Base-by-base conservation (phyloP, 2,797 vertebrate genomes). In the Ataeniobius toweri region DNA sequence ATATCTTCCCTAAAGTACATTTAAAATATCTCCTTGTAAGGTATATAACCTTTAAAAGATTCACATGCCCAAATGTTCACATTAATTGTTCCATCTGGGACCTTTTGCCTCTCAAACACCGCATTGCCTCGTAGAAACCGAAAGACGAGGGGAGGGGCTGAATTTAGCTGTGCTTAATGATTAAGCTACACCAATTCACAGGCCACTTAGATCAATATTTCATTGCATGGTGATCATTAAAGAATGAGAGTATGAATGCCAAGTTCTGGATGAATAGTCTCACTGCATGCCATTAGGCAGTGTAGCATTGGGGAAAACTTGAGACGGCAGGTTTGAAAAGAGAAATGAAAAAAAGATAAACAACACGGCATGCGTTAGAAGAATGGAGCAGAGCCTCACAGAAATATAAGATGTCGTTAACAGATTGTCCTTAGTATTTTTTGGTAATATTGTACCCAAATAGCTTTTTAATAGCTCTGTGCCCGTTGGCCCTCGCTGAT, bases 181-280 rank as follows among this genome's bases (percentile, higher is more conserved):
- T 91, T 88, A 86, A 82, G 85, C 81, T 79, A 77, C 82, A 86
- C 82, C 85, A 77, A 71, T 86, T 81, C 71, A 77, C 86, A 73
- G 82, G 80, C 91, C 89, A 89, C 89, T 91, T 89, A 83, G 85
- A 94, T 95, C 89, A 94, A 95, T 95, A 94, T 94, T 94, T 95
- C 77, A 95, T 92, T 59, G 87, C 76, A 78, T 80, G 81, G 74
- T 77, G 78, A 94, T 95, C 85, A 94, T 93, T 95, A 93, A 95
- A 95, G 94, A 89, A 95, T 94, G 91, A 94, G 92, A 85, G 84
- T 84, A 85, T 89, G 90, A 92, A 92, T 89, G 91, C 86, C 87
- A 89, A 79, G 89, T 87, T 88, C 63, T 82, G 85, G 84, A 86
- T 92, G 91, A 93, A 94, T 90, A 93, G 92, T 91, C 84, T 84